Evolutionary conservation across 2,113 vertebrate species (phyloP), one percentile per base, ranked within the genome.

Genomic region (Solea solea): DNA sequence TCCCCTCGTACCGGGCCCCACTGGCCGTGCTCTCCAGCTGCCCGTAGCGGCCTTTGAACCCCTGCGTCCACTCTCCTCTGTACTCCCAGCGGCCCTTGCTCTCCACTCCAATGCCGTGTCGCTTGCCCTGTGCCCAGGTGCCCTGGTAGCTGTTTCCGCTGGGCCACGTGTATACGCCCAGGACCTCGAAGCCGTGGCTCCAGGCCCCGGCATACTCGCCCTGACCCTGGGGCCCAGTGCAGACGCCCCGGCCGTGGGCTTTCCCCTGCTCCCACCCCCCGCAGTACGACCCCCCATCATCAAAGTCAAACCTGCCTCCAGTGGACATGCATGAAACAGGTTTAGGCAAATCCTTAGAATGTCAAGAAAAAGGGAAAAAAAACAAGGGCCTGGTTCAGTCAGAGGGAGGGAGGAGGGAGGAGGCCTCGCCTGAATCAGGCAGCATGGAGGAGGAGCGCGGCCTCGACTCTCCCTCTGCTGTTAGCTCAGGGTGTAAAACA

Each of bases 201-300:
- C 97, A 99, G 85, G 96, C 95, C 69, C 97, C 97, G 0, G 95
- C 95, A 68, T 97, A 98, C 93, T 99, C 97, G 73, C 97, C 97
- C 93, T 99, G 97, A 91, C 97, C 96, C 94, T 98, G 97, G 45
- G 97, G 97, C 90, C 97, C 97, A 21, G 97, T 99, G 93, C 97
- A 99, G 86, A 99, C 95, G 87, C 97, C 97, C 69, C 96, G 94
- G 85, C 97, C 97, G 82, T 99, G 97, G 90, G 97, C 97, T 93
- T 98, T 98, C 81, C 97, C 97, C 92, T 98, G 97, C 93, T 97
- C 96, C 97, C 97, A 99, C 94, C 96, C 97, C 93, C 97, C 97
- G 91, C 97, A 99, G 95, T 98, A 98, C 93, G 97, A 97, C 94
- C 97, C 97, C 94, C 97, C 97, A 93, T 98, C 97, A 92, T 99